Evolutionary conservation across 2,888 invertebrate species (phyloP).

Genomic region (Netelia inedita): DNA sequence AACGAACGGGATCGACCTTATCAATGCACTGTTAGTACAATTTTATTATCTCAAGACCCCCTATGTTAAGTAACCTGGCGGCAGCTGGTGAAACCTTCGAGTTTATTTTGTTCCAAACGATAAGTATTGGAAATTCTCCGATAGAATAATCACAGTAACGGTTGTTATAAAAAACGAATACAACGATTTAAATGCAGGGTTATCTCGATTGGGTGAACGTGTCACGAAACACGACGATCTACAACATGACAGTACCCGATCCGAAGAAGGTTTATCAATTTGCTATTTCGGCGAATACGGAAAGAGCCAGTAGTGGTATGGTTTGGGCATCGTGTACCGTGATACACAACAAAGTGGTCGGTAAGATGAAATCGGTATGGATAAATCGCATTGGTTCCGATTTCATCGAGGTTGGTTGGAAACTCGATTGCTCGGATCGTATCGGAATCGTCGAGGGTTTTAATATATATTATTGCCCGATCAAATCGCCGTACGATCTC

Average conservation of each 20-base stretch:
- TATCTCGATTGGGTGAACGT: conserved; percentile 88
- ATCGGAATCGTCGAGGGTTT: conserved; percentile 91
- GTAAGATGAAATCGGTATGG: conserved; percentile 87
- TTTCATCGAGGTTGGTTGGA: conserved; percentile 90
- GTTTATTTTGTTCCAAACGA: too few species aligned
- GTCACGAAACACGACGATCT: conserved; percentile 84
- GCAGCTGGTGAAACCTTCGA: too few species aligned
- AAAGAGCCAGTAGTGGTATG: conserved; percentile 92
- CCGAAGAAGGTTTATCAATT: conserved; percentile 89
- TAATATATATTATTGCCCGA: conserved; percentile 91
- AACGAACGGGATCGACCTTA: conserved; percentile 87
- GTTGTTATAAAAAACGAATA: conserved; percentile 5
- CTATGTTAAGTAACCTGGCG: too few species aligned
- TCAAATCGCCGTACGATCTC: conserved; percentile 86
- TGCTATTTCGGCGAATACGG: conserved; percentile 93
- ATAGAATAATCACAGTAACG: not conserved
- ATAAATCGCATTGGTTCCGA: conserved; percentile 86
- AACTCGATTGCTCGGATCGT: conserved; percentile 91
- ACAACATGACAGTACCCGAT: conserved; percentile 88
- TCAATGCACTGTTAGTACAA: conserved; percentile 86
- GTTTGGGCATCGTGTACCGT: conserved; percentile 93
- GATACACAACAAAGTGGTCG: conserved; percentile 85
- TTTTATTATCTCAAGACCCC: conserved; percentile 67
- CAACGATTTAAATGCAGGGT: conserved; percentile 84
- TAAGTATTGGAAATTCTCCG: too few species aligned